Conservation (phyloP, 2,113 vertebrate species). For the Ptilonorhynchus violaceus region DNA sequence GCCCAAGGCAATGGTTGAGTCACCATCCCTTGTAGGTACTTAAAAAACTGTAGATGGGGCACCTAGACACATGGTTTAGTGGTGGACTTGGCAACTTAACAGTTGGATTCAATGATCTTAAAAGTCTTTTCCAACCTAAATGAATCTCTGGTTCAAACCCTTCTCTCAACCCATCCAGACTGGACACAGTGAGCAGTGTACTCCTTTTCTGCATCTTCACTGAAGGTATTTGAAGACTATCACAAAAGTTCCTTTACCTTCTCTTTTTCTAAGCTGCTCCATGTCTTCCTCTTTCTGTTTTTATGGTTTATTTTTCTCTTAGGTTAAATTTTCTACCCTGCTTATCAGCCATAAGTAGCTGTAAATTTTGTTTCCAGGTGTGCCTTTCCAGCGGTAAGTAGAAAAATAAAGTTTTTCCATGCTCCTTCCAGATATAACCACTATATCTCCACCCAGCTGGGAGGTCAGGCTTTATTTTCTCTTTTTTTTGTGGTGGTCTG, state of each 20-base stretch:
- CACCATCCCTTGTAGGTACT: neutral
- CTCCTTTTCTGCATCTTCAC: neutral
- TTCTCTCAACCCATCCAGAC: neutral
- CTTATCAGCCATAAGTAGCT: neutral
- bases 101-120: neutral
- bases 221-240: accelerated
- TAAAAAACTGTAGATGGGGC: neutral
- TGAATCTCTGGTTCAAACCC: neutral
- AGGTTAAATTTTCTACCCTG: neutral
- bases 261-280: neutral
- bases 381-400: neutral
- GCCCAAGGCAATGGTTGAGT: neutral
- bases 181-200: neutral
- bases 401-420: neutral
- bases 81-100: neutral
- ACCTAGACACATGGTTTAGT: neutral
- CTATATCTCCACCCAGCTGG: neutral
- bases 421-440: accelerated
- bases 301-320: neutral
- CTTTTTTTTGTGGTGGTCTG: neutral
- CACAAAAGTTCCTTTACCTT: neutral
- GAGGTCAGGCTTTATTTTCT: neutral
- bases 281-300: neutral
- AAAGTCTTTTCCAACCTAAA: neutral
- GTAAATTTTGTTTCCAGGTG: neutral